phyloP scores from a whole-genome alignment of 37 sponge, comb jelly and placozoan genomes.

The Beroe forskalii region DNA sequence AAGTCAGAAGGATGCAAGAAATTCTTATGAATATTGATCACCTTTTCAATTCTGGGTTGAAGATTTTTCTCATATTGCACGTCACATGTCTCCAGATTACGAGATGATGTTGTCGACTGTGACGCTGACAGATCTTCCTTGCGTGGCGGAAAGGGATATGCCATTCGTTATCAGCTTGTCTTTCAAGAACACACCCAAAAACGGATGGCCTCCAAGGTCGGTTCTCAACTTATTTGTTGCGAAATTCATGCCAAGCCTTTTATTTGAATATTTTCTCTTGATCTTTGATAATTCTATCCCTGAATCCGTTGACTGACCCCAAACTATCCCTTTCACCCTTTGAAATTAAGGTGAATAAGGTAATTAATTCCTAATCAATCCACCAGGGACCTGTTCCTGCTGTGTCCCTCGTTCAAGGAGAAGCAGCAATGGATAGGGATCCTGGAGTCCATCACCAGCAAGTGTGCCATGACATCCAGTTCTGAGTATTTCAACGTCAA shows the following conservation, averaged over 20 bases:
- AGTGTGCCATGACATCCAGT: slow-evolving; percentile 6
- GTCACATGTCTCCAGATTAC: too few species aligned
- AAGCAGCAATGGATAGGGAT: slow-evolving; percentile 39
- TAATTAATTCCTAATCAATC: neutral
- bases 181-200: slow-evolving; percentile 41
- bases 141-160: slow-evolving; percentile 30
- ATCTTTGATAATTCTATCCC: too few species aligned
- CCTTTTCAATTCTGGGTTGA: too few species aligned
- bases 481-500: slow-evolving; percentile 35
- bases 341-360: too few species aligned
- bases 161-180: slow-evolving; percentile 25
- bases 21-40: too few species aligned
- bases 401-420: slow-evolving; percentile 26
- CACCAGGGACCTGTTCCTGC: slow-evolving; percentile 51
- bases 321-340: too few species aligned
- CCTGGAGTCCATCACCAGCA: slow-evolving; percentile 19
- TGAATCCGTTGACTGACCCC: too few species aligned
- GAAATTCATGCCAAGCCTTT: too few species aligned
- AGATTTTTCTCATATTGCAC: too few species aligned
- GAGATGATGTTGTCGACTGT: slow-evolving; percentile 15
- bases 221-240: too few species aligned
- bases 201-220: slow-evolving; percentile 37
- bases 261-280: too few species aligned
- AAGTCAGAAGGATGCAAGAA: too few species aligned
- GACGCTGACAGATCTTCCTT: slow-evolving; percentile 30